Percentiles rank a stretch among this genome's conserved stretches.
Conservation (phyloP, 2,888 invertebrate species). For the Eucriotettix oculatus region DNA sequence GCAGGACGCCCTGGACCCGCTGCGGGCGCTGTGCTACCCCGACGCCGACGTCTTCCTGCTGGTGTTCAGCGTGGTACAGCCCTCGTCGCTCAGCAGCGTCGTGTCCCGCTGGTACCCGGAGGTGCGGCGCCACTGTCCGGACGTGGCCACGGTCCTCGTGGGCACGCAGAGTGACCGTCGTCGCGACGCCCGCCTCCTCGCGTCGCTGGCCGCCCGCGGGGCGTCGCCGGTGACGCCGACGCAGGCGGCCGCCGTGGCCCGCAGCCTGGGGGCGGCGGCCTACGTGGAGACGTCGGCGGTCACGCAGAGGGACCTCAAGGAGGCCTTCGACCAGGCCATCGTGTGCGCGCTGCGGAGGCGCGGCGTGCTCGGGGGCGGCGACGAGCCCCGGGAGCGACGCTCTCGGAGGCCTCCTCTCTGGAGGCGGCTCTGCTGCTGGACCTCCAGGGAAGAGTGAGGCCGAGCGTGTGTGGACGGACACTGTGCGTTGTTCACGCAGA, state of each 20-base stretch:
- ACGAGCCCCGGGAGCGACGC: background rate
- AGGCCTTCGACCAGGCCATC: conserved; percentile 84
- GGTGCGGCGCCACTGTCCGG: conserved; percentile 34
- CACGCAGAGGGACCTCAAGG: conserved; percentile 75
- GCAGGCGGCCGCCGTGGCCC: conserved; percentile 59
- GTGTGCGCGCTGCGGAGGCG: conserved; percentile 27
- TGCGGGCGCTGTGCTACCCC: conserved; percentile 82
- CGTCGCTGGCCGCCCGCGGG: conserved; percentile 43
- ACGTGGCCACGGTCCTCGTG: conserved; percentile 25
- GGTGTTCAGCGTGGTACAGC: conserved; percentile 82
- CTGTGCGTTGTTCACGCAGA: no score
- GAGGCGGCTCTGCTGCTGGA: background rate
- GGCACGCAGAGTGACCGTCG: conserved; percentile 37
- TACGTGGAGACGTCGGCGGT: conserved; percentile 88
- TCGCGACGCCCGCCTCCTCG: conserved; percentile 25
- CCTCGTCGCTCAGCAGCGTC: conserved; percentile 72
- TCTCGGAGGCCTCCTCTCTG: background rate
- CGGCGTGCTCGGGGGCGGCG: background rate
- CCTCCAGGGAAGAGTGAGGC: no score
- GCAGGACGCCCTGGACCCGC: conserved; percentile 78
- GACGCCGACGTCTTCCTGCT: conserved; percentile 84
- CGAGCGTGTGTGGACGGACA: no score
- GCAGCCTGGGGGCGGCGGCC: conserved; percentile 54
- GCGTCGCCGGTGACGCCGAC: conserved; percentile 57
- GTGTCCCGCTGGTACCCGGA: conserved; percentile 77